A percentile compares a stretch with the other conserved stretches of the same genome.
phyloP scores from a whole-genome alignment of 1,140 invertebrate genomes.

The Drosophila nigromelanica region DNA sequence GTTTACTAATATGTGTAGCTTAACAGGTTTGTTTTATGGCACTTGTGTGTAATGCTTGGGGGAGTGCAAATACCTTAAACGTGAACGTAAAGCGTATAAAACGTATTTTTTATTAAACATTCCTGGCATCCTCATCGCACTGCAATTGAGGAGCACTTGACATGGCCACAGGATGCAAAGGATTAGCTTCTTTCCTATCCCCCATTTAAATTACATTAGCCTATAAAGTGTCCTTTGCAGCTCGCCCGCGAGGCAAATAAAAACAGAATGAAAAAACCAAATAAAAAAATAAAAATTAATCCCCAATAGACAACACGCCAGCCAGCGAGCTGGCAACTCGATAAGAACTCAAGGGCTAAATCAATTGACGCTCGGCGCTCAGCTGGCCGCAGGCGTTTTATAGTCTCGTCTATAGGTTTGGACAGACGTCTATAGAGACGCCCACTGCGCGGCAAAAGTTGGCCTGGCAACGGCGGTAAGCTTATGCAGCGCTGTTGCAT shows the following conservation, averaged over 20 bases:
- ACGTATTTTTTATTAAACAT: not conserved
- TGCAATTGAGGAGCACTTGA: not conserved
- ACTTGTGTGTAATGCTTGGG: too few relatives aligned
- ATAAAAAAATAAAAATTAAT: not conserved
- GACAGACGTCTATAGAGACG: not conserved
- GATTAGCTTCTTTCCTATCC: too few relatives aligned
- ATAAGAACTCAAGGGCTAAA: conserved; percentile 71
- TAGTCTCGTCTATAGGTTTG: not conserved
- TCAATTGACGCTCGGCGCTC: conserved; percentile 59
- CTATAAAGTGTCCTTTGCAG: not conserved
- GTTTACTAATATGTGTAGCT: too few relatives aligned
- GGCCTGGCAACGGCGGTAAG: not conserved
- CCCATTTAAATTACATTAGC: too few relatives aligned
- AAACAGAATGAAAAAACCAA: conserved; percentile 31
- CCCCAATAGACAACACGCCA: not conserved
- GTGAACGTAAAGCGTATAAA: too few relatives aligned
- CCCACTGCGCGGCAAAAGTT: conserved; percentile 14
- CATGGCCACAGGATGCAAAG: too few relatives aligned
- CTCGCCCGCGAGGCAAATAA: not conserved
- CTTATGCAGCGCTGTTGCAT: not conserved
- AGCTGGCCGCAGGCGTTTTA: conserved; percentile 3
- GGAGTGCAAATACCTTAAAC: too few relatives aligned
- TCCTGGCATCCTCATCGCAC: not conserved
- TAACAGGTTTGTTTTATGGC: too few relatives aligned
- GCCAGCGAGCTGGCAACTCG: conserved; percentile 21